phyloP scores from a whole-genome alignment of 2,888 invertebrate species.

The Cabera pusaria region DNA sequence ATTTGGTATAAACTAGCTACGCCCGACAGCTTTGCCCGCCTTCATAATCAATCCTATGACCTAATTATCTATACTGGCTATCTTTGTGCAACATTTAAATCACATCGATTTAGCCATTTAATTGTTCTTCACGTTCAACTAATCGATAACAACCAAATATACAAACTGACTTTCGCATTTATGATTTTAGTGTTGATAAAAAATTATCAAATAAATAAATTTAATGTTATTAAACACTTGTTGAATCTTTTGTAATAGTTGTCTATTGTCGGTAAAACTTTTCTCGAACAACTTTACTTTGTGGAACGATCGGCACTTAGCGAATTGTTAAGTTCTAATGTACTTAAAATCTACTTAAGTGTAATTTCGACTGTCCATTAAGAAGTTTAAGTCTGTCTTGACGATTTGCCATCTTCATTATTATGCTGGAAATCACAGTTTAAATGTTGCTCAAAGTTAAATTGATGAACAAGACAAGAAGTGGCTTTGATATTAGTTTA shows the following conservation, averaged over 20 bases:
- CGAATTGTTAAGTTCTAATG: constrained; percentile 58
- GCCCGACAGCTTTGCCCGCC: no score
- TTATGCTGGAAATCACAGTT: constrained; percentile 40
- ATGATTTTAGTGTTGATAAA: no score
- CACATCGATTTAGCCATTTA: no score
- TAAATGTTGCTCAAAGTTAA: constrained; percentile 34
- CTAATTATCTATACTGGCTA: no score
- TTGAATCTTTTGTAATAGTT: constrained; percentile 8
- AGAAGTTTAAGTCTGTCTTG: constrained; percentile 57
- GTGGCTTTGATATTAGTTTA: no score
- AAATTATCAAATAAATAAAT: no score
- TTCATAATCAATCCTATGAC: no score
- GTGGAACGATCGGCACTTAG: constrained; percentile 46
- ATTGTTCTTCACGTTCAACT: no score
- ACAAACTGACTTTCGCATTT: no score
- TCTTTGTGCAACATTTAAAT: no score
- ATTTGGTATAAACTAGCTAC: no score
- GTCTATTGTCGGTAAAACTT: constrained; percentile 17
- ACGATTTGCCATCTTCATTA: constrained; percentile 46
- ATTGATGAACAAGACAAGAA: constrained; percentile 22
- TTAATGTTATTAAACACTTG: background rate
- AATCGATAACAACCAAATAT: no score
- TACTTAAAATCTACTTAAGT: constrained; percentile 62
- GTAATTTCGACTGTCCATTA: constrained; percentile 65
- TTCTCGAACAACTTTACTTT: constrained; percentile 15